Conservation (phyloP, 2,113 vertebrate genomes). For the Sterrhoptilus dennistouni region DNA sequence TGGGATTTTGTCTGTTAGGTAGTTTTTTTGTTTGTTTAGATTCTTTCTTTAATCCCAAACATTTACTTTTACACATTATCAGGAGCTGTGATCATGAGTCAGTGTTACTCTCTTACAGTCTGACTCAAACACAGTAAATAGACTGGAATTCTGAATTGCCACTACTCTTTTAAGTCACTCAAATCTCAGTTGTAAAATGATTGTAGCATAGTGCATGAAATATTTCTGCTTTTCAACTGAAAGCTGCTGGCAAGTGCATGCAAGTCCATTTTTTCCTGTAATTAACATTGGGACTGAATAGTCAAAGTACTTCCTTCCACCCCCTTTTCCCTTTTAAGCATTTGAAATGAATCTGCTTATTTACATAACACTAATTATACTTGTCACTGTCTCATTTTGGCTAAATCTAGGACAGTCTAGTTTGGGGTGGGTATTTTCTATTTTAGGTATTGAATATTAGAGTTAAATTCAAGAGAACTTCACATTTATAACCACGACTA, state of each 20-base stretch:
- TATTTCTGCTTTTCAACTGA: neutral
- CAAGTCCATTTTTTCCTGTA: neutral
- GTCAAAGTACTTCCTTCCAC: neutral
- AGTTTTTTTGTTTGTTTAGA: neutral
- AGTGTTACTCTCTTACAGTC: neutral
- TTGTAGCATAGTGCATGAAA: neutral
- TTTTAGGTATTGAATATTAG: neutral
- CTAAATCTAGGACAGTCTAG: neutral
- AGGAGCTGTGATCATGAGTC: neutral
- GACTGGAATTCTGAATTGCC: neutral
- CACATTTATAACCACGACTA: neutral
- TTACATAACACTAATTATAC: neutral
- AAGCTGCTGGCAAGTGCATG: neutral
- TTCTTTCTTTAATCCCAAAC: neutral
- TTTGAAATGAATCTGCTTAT: conserved; percentile 11
- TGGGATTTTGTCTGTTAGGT: neutral
- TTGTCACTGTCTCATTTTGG: conserved; percentile 9
- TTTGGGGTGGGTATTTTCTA: neutral
- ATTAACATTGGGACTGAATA: neutral
- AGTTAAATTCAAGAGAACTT: neutral
- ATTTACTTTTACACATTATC: neutral
- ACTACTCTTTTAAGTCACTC: neutral
- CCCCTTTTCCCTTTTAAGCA: neutral
- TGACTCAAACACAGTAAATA: neutral
- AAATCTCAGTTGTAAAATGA: neutral